These are phyloP conservation scores for Bergia sp. DNA, from an alignment of 92 coral and sea anemone species.

Conservation along the genomic window DNA sequence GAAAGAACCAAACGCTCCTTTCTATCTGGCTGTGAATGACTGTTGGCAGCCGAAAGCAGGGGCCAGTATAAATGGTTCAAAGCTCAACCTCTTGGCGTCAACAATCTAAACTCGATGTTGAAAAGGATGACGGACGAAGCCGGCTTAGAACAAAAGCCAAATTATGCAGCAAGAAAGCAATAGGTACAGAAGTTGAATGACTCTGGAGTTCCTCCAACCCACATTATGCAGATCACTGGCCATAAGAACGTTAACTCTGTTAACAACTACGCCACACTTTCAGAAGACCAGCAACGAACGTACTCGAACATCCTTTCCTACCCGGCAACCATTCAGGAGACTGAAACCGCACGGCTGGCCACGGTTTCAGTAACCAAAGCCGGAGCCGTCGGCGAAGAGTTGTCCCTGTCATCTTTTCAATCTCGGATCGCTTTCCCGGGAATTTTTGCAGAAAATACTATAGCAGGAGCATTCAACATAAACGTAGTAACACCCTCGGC, in stretches of 20 bases:
- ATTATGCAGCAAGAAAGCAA: constrained; percentile 34
- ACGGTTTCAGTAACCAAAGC: background rate
- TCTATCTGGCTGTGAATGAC: background rate
- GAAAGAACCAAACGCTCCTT: background rate
- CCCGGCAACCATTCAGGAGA: background rate
- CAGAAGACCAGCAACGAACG: too few relatives aligned
- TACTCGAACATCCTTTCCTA: background rate
- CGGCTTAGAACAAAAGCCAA: background rate
- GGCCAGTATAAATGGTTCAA: background rate
- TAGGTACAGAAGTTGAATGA: constrained; percentile 15
- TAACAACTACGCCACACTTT: background rate
- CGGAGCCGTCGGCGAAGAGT: background rate
- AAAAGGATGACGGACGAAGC: constrained; percentile 26
- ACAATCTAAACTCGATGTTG: background rate
- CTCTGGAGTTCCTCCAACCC: constrained; percentile 21
- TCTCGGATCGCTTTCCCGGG: background rate
- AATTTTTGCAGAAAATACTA: background rate
- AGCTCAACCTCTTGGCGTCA: background rate
- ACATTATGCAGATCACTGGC: constrained; percentile 37
- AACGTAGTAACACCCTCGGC: too few relatives aligned
- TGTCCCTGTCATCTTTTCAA: background rate
- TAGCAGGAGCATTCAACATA: background rate
- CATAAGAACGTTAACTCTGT: constrained; percentile 42
- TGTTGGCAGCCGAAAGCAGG: background rate
- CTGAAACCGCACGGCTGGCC: background rate